Conservation (phyloP, 2,888 invertebrate genomes). For the Leucania comma region DNA sequence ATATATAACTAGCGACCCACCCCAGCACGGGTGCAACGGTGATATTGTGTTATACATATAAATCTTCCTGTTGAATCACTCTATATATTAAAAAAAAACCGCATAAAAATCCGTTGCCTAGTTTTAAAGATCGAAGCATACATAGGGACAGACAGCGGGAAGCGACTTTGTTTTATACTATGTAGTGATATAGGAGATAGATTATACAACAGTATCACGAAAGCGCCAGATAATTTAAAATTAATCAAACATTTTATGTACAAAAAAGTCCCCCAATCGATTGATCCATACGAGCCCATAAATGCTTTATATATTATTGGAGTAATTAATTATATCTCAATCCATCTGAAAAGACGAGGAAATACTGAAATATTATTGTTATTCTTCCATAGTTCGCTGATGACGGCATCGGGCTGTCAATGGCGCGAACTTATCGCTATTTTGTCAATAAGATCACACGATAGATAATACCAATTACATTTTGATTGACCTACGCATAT, state of each 20-base stretch:
- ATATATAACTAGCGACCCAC: too few species aligned
- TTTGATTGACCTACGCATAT: slow-evolving; percentile 35
- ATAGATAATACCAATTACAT: slow-evolving; percentile 44
- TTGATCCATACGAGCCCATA: not conserved
- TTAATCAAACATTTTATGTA: not conserved
- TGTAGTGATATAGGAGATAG: not conserved
- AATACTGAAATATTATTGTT: slow-evolving; percentile 31
- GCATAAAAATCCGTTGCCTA: too few species aligned
- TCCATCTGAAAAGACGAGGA: slow-evolving; percentile 6
- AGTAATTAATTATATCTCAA: slow-evolving; percentile 26
- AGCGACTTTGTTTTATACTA: too few species aligned
- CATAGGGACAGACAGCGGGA: too few species aligned
- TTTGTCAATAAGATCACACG: slow-evolving; percentile 45
- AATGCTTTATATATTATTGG: slow-evolving; percentile 21
- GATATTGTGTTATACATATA: too few species aligned
- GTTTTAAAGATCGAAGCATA: too few species aligned
- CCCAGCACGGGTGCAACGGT: too few species aligned
- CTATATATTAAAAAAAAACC: too few species aligned
- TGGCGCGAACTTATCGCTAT: slow-evolving; percentile 29
- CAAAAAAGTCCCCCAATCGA: slow-evolving; percentile 25
- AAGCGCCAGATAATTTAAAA: not conserved
- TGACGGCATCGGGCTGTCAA: slow-evolving; percentile 37
- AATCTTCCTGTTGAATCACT: too few species aligned
- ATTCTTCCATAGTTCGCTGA: slow-evolving; percentile 8
- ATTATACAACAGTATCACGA: not conserved